Evolutionary conservation across 2,797 vertebrate genomes (phyloP), one percentile per base, ranked within the genome.

Genomic region (Oophaga sylvatica): DNA sequence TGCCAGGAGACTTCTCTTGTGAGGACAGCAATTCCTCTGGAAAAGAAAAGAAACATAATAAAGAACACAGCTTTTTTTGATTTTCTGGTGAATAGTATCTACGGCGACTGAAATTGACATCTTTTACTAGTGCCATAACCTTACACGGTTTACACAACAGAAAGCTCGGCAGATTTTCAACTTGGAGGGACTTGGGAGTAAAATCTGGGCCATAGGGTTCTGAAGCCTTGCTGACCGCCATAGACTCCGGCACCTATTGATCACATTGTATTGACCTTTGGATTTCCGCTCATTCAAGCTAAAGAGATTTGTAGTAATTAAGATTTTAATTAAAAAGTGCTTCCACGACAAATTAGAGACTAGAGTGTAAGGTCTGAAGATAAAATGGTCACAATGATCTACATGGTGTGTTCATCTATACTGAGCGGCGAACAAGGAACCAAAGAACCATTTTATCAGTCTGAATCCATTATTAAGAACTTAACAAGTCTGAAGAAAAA

Each of bases 1-100:
- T 90, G 85, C 95, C 96, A 0, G 97, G 96, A 35, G 97, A 95
- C 92, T 97, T 98, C 90, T 98, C 97, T 93, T 98, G 97, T 53
- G 97, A 97, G n/a, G 96, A 97, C 2, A 97, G 84, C 75, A 89
- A 73, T 53, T 89, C 88, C 80, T 89, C 88, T 89, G 68, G 5
- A 81, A 77, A 56, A n/a, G 17, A 80, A 59, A 35, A 56, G 19
- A 79, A 20, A 79, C 17, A 83, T 77, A 5, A 8, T 16, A 0
- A 83, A 73, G 8, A 59, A 41, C 22, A 75, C 20, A 81, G 71
- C 26, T 16, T n/a, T 13, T 56, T 41, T 6, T 77, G 5, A 26
- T 5, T 26, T 16, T 13, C 75, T 13, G 31, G 20, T 13, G 45
- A 75, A 71, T 1, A 71, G 7, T 1, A 8, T 20, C 8, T 45